Conservation (phyloP, 2,113 vertebrate genomes). For the Platysternon megacephalum region DNA sequence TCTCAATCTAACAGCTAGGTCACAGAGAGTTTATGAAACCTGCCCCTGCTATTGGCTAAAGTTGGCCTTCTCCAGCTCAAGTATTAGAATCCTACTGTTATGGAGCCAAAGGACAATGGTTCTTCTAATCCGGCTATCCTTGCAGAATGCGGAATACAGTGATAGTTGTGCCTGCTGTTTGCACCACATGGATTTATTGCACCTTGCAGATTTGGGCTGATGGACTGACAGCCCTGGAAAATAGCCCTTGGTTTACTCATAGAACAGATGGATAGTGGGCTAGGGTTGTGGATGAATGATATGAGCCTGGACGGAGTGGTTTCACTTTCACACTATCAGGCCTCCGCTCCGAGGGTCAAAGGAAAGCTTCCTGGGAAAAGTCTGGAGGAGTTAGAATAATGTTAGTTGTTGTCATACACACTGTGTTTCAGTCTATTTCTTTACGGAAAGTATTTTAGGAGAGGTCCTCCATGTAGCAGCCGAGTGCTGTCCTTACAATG, state of each 20-base stretch:
- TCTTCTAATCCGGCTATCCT: not conserved
- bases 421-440: not conserved
- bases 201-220: not conserved
- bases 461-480: not conserved
- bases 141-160: fast-evolving
- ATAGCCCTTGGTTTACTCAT: not conserved
- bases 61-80: not conserved
- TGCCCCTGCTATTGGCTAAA: not conserved
- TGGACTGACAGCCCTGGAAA: not conserved
- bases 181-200: not conserved
- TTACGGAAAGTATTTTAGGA: not conserved
- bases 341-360: not conserved
- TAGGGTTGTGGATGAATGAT: not conserved
- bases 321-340: not conserved
- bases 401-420: not conserved
- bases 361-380: not conserved
- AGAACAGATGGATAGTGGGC: not conserved
- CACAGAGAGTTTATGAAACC: not conserved
- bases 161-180: not conserved
- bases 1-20: not conserved
- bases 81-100: not conserved
- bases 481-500: not conserved
- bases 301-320: not conserved
- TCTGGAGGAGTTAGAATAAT: not conserved
- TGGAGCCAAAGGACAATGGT: not conserved